These are phyloP conservation scores for Pecten maximus DNA, from an alignment of 2,888 invertebrate species.

Conservation along the genomic window DNA sequence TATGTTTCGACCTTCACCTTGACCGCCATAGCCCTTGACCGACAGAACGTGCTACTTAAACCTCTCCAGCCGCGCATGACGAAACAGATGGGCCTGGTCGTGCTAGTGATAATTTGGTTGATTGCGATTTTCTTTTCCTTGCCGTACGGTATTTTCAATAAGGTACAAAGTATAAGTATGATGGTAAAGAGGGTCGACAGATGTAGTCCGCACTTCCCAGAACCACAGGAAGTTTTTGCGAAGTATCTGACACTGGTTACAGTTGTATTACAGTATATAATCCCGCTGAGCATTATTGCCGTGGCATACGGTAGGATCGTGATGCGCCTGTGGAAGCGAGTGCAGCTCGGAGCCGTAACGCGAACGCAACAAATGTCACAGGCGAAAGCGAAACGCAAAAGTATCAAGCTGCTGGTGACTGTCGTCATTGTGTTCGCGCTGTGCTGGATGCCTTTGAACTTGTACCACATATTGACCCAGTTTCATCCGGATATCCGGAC, in stretches of 20 bases:
- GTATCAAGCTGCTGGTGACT: slow-evolving; percentile 83
- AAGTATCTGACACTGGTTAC: slow-evolving; percentile 81
- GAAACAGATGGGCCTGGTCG: slow-evolving; percentile 77
- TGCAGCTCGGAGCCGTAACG: slow-evolving; percentile 81
- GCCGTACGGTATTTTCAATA: slow-evolving; percentile 82
- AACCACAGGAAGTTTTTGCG: slow-evolving; percentile 76
- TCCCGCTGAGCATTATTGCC: slow-evolving; percentile 82
- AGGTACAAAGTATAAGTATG: slow-evolving; percentile 64
- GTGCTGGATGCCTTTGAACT: slow-evolving; percentile 84
- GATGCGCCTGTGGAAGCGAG: slow-evolving; percentile 78
- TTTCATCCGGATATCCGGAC: slow-evolving; percentile 76
- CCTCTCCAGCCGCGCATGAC: slow-evolving; percentile 82
- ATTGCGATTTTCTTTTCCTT: slow-evolving; percentile 78
- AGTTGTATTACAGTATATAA: slow-evolving; percentile 82
- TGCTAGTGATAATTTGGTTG: slow-evolving; percentile 81
- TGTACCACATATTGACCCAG: slow-evolving; percentile 82
- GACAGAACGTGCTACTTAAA: slow-evolving; percentile 82
- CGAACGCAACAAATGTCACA: slow-evolving; percentile 81
- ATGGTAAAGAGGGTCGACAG: slow-evolving; percentile 64
- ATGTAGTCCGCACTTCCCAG: slow-evolving; percentile 80
- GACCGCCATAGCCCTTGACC: slow-evolving; percentile 83
- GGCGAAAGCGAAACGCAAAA: slow-evolving; percentile 81
- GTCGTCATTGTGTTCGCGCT: slow-evolving; percentile 83
- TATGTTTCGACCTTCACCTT: slow-evolving; percentile 84
- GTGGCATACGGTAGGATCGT: slow-evolving; percentile 82